Evolutionary conservation across 23 tunicate genomes (phyloP).

Genomic region (Clavelina lepadiformis): DNA sequence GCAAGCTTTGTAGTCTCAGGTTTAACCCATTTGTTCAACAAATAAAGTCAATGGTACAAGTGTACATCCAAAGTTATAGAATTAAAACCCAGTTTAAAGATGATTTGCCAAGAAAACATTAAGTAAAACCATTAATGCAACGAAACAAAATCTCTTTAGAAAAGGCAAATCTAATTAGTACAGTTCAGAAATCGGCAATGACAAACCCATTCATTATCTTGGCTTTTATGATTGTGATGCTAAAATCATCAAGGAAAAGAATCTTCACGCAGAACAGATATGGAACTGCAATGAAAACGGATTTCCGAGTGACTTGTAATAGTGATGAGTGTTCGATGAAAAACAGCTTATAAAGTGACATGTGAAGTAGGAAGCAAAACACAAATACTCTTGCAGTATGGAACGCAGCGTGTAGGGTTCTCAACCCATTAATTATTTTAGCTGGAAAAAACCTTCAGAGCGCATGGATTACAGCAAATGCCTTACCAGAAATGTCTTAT

Average conservation of each 20-base stretch:
- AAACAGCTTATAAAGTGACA: not conserved
- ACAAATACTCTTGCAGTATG: not conserved
- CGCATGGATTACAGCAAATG: constrained; percentile 3
- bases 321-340: not conserved
- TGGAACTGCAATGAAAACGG: not conserved
- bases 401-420: not conserved
- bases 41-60: not conserved
- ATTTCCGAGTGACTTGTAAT: constrained; percentile 1
- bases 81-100: not conserved
- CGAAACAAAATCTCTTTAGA: not conserved
- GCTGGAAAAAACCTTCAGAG: constrained; percentile 1
- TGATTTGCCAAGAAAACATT: not conserved
- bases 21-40: constrained; percentile 1
- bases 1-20: not conserved
- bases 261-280: not conserved
- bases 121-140: not conserved
- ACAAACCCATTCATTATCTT: too few species aligned
- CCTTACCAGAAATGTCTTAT: too few species aligned
- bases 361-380: not conserved
- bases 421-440: not conserved
- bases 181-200: not conserved
- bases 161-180: not conserved
- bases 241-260: not conserved
- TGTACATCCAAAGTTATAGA: not conserved
- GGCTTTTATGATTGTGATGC: too few species aligned